Percentiles rank a stretch among this genome's conserved stretches.
Conservation (phyloP, 2,797 vertebrate genomes). For the Sylvia borin region DNA sequence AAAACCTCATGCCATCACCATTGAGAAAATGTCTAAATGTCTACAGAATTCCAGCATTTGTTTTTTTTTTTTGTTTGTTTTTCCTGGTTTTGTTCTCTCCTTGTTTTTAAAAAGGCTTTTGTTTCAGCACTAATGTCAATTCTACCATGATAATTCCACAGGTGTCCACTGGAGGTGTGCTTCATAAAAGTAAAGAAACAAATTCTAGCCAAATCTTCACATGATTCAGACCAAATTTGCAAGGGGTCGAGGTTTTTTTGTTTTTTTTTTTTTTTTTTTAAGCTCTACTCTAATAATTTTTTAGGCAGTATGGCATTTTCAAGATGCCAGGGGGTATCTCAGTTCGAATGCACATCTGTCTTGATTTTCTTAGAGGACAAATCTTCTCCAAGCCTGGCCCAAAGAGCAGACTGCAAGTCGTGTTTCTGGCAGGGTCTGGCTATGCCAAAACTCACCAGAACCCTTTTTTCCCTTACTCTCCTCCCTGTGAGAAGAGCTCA, state of each 20-base stretch:
- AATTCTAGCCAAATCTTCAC: not conserved
- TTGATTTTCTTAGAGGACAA: not conserved
- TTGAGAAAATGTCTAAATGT: not conserved
- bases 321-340: not conserved
- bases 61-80: not conserved
- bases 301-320: constrained; percentile 22
- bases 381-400: not conserved
- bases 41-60: not conserved
- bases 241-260: too few relatives aligned
- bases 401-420: not conserved
- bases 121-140: not conserved
- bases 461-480: not conserved
- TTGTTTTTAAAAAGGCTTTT: not conserved
- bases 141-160: not conserved
- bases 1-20: not conserved
- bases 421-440: not conserved
- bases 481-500: not conserved
- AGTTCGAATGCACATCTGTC: not conserved
- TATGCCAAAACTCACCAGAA: not conserved
- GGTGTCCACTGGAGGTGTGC: not conserved
- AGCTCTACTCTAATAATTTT: not conserved
- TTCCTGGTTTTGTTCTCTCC: not conserved
- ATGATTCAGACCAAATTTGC: not conserved
- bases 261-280: not conserved
- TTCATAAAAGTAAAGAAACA: not conserved